Evolutionary conservation across 2,888 invertebrate genomes (phyloP).

Genomic region (Cosmopolites sordidus): DNA sequence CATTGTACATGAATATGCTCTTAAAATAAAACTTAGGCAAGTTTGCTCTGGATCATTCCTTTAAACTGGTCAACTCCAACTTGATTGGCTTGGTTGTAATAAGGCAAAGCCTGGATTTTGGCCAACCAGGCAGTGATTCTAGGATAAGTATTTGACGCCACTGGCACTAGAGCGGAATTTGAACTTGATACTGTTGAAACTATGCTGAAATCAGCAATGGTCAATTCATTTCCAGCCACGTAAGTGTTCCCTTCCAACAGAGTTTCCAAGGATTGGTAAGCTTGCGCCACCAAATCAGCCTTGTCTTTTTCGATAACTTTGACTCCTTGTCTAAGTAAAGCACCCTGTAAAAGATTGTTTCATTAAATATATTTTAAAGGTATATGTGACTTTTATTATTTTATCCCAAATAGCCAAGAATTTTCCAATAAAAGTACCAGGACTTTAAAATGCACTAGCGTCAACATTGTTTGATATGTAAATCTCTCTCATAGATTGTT

Average conservation of each 20-base stretch:
- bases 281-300: slow-evolving; percentile 39
- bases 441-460: no score
- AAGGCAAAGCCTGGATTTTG: slow-evolving; percentile 33
- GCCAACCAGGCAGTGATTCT: slow-evolving; percentile 34
- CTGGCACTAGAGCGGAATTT: slow-evolving; percentile 42
- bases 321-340: slow-evolving; percentile 35
- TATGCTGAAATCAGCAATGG: slow-evolving; percentile 34
- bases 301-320: slow-evolving; percentile 36
- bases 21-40: slow-evolving; percentile 16
- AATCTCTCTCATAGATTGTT: no score
- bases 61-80: slow-evolving; percentile 31
- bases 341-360: slow-evolving; percentile 12
- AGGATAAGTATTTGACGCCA: slow-evolving; percentile 44
- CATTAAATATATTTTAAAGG: no score
- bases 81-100: slow-evolving; percentile 32
- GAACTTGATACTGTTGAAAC: slow-evolving; percentile 29
- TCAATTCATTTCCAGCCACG: slow-evolving; percentile 31
- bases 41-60: slow-evolving; percentile 31
- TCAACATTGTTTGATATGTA: no score
- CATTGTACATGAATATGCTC: background rate
- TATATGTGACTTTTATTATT: no score
- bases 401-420: no score
- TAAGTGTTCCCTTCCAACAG: slow-evolving; percentile 40
- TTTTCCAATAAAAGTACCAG: no score
- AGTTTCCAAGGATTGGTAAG: slow-evolving; percentile 44